Conservation (phyloP, 2,113 vertebrate genomes). For the Sula dactylatra region DNA sequence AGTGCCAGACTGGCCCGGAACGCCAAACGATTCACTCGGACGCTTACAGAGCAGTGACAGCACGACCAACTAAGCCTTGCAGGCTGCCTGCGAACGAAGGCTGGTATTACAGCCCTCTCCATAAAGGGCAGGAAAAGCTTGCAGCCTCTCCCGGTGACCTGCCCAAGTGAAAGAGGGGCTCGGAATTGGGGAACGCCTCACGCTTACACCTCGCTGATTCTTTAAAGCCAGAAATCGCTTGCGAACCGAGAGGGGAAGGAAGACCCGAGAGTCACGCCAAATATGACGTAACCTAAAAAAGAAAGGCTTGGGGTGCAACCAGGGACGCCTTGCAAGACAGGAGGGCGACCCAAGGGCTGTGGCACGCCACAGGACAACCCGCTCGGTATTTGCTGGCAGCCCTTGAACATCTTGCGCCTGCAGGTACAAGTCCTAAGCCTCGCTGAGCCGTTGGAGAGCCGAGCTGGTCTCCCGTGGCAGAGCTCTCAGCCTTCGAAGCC, state of each 20-base stretch:
- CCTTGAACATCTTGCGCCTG: background rate
- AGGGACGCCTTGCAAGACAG: background rate
- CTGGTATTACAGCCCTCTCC: too few relatives aligned
- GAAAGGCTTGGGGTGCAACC: background rate
- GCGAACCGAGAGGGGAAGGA: background rate
- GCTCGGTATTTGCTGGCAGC: background rate
- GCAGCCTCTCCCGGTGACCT: background rate
- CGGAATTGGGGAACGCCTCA: background rate
- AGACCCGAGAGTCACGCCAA: background rate
- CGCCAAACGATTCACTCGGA: too few relatives aligned
- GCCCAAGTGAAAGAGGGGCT: background rate
- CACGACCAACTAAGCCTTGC: too few relatives aligned
- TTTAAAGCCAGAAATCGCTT: background rate
- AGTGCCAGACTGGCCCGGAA: background rate
- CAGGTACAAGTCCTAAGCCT: too few relatives aligned
- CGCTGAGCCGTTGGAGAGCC: background rate
- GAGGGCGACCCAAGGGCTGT: background rate
- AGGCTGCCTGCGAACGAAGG: background rate
- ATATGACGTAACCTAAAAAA: background rate
- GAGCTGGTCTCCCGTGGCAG: background rate
- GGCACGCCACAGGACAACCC: background rate
- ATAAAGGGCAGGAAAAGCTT: background rate
- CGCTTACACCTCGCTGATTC: background rate
- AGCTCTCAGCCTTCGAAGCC: fast-evolving
- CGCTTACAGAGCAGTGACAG: background rate